A percentile compares a stretch with the other conserved stretches of the same genome.
Evolutionary conservation across 2,888 invertebrate genomes (phyloP).

Genomic region (Cancer borealis): DNA sequence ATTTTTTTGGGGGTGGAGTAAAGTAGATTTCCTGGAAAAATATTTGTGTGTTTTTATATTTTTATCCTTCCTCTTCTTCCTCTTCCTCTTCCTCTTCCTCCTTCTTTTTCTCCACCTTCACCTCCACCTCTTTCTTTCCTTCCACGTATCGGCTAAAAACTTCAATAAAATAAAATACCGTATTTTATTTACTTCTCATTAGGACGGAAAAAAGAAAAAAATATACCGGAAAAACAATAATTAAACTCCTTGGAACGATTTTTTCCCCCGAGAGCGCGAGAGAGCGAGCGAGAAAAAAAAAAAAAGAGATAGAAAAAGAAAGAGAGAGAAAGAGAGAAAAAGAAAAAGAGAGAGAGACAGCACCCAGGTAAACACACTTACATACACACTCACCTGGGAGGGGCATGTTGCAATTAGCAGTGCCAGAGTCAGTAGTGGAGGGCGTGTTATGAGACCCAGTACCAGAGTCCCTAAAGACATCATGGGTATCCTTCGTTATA

Average conservation of each 20-base stretch:
- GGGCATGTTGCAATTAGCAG: not conserved
- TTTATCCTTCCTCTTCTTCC: not conserved
- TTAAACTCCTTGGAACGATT: no score
- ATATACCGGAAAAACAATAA: no score
- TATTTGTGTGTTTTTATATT: not conserved
- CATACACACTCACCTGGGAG: conserved; percentile 29
- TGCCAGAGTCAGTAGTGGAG: conserved; percentile 52
- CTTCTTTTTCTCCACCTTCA: no score
- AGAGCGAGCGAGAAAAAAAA: no score
- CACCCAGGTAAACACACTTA: not conserved
- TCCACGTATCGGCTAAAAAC: no score
- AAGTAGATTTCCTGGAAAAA: not conserved
- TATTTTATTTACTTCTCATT: no score
- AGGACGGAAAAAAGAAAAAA: no score
- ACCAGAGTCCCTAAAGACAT: conserved; percentile 51
- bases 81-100: not conserved
- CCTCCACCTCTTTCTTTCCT: no score
- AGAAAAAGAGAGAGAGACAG: not conserved
- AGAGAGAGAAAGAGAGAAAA: no score
- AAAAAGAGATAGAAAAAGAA: no score
- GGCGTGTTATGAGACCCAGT: conserved; percentile 52
- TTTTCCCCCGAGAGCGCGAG: no score
- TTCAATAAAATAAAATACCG: no score
- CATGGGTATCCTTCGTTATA: not conserved
- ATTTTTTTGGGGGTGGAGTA: not conserved